Base-by-base conservation (phyloP, 1,140 invertebrate species). In the Drosophila mauritiana region DNA sequence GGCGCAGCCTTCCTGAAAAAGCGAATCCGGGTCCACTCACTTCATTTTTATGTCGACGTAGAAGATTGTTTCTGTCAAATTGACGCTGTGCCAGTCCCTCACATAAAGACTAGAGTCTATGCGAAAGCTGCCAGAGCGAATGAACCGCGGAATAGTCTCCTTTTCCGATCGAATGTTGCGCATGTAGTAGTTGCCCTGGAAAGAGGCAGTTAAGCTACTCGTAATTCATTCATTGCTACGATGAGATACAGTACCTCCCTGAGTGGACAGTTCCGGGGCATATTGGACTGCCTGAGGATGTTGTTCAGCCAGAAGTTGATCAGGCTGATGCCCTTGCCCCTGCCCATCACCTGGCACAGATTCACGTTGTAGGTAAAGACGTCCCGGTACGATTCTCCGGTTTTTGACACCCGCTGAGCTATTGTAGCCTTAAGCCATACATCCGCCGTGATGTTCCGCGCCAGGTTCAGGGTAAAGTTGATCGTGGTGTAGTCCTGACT, bases 31-130 rank as follows among this genome's bases (percentile, higher is more conserved):
- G 8, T 7, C 7, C n/a, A 49, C 31, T 80, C 43, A 77, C 52
- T 73, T 65, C 74, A 82, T 88, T 69, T 76, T 69, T 34, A 82
- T 82, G 25, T 86, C 69, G n/a, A 78, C 42, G 52, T 78, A 76
- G 39, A 79, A 56, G 12, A 68, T 34, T 7, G 53, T 72, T 17
- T 57, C 74, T 11, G 82, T 78, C 27, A 70, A 43, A 31, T 78
- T 61, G 46, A 52, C 61, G 31, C 75, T 72, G 36, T 42, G 12
- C 80, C 74, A 83, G 11, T 82, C 68, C 1, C 40, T 52, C 55
- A 83, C 49, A 31, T 83, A 79, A 12, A 83, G 36, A 1, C 42
- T 37, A 4, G 63, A 36, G 49, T 83, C 74, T 31, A 82, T 61
- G 6, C 73, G 63, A 39, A 78, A 63, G 22, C 63, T 67, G 15